These are phyloP conservation scores for Zhuqinia jingwanae DNA, from an alignment of 2,888 invertebrate genomes.

Conservation along the genomic window DNA sequence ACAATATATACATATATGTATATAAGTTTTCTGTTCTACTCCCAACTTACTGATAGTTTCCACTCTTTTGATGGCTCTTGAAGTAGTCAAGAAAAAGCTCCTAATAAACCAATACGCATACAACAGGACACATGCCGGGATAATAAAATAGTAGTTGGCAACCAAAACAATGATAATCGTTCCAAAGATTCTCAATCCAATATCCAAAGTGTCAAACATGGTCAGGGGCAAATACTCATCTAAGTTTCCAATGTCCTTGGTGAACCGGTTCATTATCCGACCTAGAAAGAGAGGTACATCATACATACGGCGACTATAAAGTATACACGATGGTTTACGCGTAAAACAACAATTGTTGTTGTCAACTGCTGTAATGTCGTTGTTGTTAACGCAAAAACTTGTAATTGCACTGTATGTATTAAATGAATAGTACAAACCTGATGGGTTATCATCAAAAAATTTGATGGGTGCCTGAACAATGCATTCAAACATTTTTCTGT, in stretches of 20 bases:
- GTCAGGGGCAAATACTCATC: constrained; percentile 87
- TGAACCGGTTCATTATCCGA: constrained; percentile 90
- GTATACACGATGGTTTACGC: no score
- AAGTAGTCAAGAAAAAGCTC: constrained; percentile 81
- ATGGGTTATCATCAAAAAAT: constrained; percentile 78
- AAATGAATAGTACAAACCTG: no score
- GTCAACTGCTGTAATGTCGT: no score
- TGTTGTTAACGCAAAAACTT: no score
- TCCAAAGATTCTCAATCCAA: constrained; percentile 81
- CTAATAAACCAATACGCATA: constrained; percentile 81
- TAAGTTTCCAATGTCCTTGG: constrained; percentile 91
- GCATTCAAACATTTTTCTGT: constrained; percentile 82
- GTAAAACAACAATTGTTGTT: no score
- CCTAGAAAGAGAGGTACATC: constrained; percentile 84
- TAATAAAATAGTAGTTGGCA: constrained; percentile 81
- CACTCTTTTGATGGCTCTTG: constrained; percentile 82
- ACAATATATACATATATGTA: neutral
- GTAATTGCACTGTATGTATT: no score
- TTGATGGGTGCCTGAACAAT: constrained; percentile 82
- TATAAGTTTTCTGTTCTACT: neutral
- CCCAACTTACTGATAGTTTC: constrained; percentile 82
- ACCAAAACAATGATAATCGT: constrained; percentile 82
- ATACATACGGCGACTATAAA: no score
- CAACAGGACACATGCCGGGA: constrained; percentile 81
- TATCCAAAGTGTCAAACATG: constrained; percentile 84